Evolutionary conservation across 1,140 invertebrate genomes (phyloP).

Genomic region (Trigoniulus corallinus): DNA sequence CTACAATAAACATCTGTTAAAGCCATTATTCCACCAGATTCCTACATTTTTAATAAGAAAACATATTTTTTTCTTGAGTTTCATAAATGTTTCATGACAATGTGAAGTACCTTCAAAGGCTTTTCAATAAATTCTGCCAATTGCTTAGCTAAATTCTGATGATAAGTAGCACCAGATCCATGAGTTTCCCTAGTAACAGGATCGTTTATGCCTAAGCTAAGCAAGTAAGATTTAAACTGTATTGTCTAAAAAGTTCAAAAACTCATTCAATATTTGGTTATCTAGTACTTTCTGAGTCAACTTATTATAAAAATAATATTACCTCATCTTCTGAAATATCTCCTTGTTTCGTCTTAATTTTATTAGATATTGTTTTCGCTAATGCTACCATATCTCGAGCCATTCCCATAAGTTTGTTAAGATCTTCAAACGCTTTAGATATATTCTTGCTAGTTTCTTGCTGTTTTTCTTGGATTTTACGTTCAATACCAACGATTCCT

Average conservation of each 20-base stretch:
- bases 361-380: slow-evolving; percentile 78
- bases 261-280: not conserved
- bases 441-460: slow-evolving; percentile 82
- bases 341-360: slow-evolving; percentile 87
- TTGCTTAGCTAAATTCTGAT: slow-evolving; percentile 68
- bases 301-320: not conserved
- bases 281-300: not conserved
- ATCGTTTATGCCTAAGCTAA: slow-evolving; percentile 93
- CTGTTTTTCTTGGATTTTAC: slow-evolving; percentile 73
- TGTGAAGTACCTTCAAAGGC: slow-evolving; percentile 49
- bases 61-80: not conserved
- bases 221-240: slow-evolving; percentile 83
- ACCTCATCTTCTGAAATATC: slow-evolving; percentile 91
- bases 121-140: slow-evolving; percentile 62
- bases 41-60: slow-evolving; percentile 33
- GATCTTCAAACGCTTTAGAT: slow-evolving; percentile 82
- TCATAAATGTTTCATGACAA: not conserved
- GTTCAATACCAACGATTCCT: slow-evolving; percentile 94
- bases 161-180: slow-evolving; percentile 72
- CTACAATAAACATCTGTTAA: slow-evolving; percentile 91
- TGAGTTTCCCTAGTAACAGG: slow-evolving; percentile 82
- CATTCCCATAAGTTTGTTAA: slow-evolving; percentile 84
- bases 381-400: slow-evolving; percentile 93
- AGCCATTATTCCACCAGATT: slow-evolving; percentile 89
- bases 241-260: slow-evolving; percentile 57